Evolutionary conservation across 2,888 invertebrate genomes (phyloP).

Genomic region (Nasonovia ribisnigri): DNA sequence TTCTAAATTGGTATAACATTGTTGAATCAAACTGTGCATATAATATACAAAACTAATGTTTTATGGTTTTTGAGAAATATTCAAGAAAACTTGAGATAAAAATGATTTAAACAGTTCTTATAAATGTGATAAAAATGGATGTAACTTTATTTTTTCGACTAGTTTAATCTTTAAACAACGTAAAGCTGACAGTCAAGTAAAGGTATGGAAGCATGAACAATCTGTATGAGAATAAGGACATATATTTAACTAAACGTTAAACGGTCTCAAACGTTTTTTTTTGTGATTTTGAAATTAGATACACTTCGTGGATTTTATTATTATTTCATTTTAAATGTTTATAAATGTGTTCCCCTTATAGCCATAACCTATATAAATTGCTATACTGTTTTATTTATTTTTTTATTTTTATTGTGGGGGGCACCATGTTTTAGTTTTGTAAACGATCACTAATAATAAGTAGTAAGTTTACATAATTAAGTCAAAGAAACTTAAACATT

Average conservation of each 20-base stretch:
- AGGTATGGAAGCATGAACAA: background rate
- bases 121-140: background rate
- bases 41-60: background rate
- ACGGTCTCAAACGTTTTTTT: background rate
- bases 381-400: background rate
- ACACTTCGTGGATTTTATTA: background rate
- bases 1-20: background rate
- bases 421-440: background rate
- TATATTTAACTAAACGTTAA: background rate
- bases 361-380: background rate
- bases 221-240: background rate
- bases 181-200: background rate
- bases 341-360: background rate
- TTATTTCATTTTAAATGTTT: background rate
- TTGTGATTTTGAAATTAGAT: background rate
- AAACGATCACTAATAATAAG: background rate
- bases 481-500: background rate
- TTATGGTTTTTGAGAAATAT: background rate
- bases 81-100: background rate
- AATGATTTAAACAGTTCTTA: background rate
- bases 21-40: background rate
- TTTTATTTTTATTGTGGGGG: too few relatives aligned
- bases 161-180: background rate
- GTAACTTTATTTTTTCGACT: background rate
- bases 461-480: background rate